Evolutionary conservation across 2,113 vertebrate genomes (phyloP).

Genomic region (Ceratotherium simum): DNA sequence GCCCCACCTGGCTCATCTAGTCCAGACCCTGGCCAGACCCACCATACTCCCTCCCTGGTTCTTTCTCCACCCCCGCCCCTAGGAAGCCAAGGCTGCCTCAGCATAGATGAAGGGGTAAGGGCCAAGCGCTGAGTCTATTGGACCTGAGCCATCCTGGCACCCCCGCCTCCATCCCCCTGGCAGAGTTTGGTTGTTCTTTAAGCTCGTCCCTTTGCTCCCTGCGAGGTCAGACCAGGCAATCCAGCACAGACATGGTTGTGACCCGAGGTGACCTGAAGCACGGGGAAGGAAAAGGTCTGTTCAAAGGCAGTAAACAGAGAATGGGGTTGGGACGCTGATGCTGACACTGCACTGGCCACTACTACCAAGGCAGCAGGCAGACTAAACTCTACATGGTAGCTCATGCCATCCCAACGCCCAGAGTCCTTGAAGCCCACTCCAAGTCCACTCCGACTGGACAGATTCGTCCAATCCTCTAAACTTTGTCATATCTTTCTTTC

Average conservation of each 20-base stretch:
- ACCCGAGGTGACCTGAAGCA: slow-evolving; percentile 87
- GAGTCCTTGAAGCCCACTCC: slow-evolving; percentile 80
- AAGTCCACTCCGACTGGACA: slow-evolving; percentile 39
- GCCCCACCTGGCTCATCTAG: neutral
- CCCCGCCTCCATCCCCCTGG: neutral
- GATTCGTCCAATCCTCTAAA: neutral
- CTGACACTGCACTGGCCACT: slow-evolving; percentile 88
- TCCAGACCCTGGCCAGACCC: too few relatives aligned
- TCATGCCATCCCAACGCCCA: slow-evolving; percentile 90
- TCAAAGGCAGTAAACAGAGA: slow-evolving; percentile 92
- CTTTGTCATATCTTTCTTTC: slow-evolving; percentile 65
- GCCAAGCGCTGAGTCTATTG: neutral
- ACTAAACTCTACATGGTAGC: slow-evolving; percentile 90
- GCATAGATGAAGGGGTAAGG: neutral
- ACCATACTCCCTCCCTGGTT: neutral
- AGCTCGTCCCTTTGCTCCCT: slow-evolving; percentile 81
- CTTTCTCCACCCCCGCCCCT: neutral
- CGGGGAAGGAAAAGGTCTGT: slow-evolving; percentile 89
- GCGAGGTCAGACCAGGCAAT: slow-evolving; percentile 82
- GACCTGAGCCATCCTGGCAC: neutral
- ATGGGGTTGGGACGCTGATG: slow-evolving; percentile 88
- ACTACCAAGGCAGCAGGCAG: slow-evolving; percentile 89
- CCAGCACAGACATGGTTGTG: slow-evolving; percentile 81
- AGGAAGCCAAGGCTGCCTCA: neutral
- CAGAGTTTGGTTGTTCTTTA: slow-evolving; percentile 90